Evolutionary conservation across 2,888 invertebrate genomes (phyloP), one percentile per base, ranked within the genome.

Genomic region (Protonemura montana): DNA sequence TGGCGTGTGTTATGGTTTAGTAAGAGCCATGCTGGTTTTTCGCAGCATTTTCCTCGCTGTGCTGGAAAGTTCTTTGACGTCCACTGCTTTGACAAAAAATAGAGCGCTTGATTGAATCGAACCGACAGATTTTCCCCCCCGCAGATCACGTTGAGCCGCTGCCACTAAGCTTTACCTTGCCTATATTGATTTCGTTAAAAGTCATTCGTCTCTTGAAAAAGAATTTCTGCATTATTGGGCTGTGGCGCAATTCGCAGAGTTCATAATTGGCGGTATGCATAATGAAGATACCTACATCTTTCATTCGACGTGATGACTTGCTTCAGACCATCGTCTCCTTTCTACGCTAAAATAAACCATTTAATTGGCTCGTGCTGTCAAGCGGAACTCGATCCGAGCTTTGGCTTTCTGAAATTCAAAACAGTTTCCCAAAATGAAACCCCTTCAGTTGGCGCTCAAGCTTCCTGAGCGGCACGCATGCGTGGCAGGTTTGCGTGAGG

Each of bases 101-200:
- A 3, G 6, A 13, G 59, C 1, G 59, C 21, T 16, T 7, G 27
- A 81, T 29, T 29, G 29, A 81, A 81, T 81, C 81, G 30, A 81
- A 81, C 30, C 30, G n/a, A n/a, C 29, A 28, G n/a, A 81, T 29
- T 3, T 81, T n/a, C 29, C 5, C 81, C 13, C 30, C 78, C 5
- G 35, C 35, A 35, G 5, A 6, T 35, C 35, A 10, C 35, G 10
- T 35, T 10, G 35, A 35, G 35, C 10, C 35, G 35, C 3, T 6
- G 78, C 28, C 21, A 29, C 21, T 81, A 81, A 81, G 81, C 30
- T 81, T 30, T 29, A 10, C 59, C 59, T 29, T 6, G 35, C 35
- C 10, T 35, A 6, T 81, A 81, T 81, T 81, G 81, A 81, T 81
- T 81, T 30, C 30, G 30, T 81, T 81, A 81, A 81, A 81, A 81